phyloP scores from a whole-genome alignment of 2,113 vertebrate genomes.

The Cheirogaleus medius region DNA sequence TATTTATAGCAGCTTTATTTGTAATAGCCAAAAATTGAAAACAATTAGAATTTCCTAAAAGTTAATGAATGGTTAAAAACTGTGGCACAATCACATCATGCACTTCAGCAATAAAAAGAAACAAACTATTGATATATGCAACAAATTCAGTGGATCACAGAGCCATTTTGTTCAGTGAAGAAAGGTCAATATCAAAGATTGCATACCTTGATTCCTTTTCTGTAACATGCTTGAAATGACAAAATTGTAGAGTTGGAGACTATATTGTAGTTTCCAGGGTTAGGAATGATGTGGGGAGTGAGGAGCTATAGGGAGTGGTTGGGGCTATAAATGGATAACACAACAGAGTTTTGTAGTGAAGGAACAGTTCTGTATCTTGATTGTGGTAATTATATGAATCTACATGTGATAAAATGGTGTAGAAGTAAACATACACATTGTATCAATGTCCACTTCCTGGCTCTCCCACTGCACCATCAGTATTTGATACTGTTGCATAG shows the following conservation, averaged over 20 bases:
- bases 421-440: neutral
- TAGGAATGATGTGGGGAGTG: neutral
- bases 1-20: neutral
- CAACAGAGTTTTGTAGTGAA: neutral
- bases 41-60: neutral
- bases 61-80: neutral
- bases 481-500: neutral
- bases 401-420: neutral
- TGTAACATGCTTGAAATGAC: neutral
- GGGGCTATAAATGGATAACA: neutral
- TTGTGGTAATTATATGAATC: neutral
- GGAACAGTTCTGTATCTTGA: neutral
- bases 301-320: fast-evolving
- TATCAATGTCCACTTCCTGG: neutral
- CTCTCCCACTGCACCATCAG: neutral
- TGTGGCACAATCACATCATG: neutral
- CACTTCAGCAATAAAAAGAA: neutral
- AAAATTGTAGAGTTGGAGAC: neutral
- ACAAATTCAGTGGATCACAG: neutral
- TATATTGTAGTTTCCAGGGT: neutral
- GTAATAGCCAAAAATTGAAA: neutral
- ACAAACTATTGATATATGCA: neutral
- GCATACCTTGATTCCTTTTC: neutral
- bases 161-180: neutral
- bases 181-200: neutral